Percentiles rank a stretch among this genome's conserved stretches.
Evolutionary conservation across 2,797 vertebrate species (phyloP).

Genomic region (Mormyrus proboscirostris): DNA sequence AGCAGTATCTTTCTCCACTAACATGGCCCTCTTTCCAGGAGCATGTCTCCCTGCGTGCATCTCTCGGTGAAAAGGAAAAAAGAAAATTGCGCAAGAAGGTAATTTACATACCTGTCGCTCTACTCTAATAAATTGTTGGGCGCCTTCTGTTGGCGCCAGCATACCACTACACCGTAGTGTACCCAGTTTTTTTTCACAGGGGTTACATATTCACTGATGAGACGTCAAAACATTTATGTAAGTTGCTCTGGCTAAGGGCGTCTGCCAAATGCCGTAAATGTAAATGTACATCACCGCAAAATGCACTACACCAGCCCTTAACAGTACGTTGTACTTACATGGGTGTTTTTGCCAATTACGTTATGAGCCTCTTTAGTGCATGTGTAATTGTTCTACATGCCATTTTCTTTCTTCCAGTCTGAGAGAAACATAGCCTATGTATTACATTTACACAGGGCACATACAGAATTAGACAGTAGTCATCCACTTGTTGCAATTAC

Average conservation of each 20-base stretch:
- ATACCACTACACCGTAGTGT: too few relatives aligned
- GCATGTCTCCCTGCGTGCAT: background rate
- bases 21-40: background rate
- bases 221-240: background rate
- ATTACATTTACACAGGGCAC: background rate
- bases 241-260: background rate
- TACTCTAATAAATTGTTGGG: too few relatives aligned
- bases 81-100: fast-evolving
- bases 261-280: background rate
- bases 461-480: background rate
- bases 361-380: background rate
- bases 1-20: background rate
- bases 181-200: too few relatives aligned
- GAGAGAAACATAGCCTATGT: background rate
- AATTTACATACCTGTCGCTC: background rate
- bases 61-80: background rate
- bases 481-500: background rate
- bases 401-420: background rate
- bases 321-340: background rate
- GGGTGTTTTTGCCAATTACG: background rate
- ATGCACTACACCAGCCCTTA: background rate
- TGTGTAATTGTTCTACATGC: background rate
- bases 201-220: background rate
- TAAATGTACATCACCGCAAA: background rate
- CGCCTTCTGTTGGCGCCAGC: too few relatives aligned